phyloP scores from a whole-genome alignment of 2,797 vertebrate species.

The Coregonus ussuriensis region DNA sequence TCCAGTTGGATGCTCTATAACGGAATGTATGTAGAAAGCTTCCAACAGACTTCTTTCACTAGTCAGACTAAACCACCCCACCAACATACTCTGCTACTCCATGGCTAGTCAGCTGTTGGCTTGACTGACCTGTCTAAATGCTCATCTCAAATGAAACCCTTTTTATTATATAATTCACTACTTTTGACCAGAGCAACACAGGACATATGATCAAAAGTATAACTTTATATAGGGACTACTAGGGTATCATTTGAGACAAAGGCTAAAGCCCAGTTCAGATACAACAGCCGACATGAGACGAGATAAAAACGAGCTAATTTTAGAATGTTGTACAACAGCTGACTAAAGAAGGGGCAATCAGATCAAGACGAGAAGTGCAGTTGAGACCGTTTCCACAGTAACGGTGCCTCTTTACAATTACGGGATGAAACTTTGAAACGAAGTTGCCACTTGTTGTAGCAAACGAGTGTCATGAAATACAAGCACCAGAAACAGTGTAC shows the following conservation, averaged over 20 bases:
- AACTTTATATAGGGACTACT: neutral
- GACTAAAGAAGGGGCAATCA: neutral
- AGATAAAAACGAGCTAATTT: too few species aligned
- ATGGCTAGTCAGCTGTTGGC: slow-evolving; percentile 35
- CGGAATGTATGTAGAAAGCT: slow-evolving; percentile 74
- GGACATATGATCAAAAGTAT: neutral
- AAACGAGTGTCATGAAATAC: too few species aligned
- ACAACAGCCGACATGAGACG: neutral
- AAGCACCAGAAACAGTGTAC: too few species aligned
- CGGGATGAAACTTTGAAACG: too few species aligned
- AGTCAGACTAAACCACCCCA: slow-evolving; percentile 39
- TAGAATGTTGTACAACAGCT: neutral
- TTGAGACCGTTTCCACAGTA: neutral
- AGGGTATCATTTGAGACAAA: neutral
- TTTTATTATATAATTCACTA: neutral
- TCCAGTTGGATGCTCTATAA: slow-evolving; percentile 75
- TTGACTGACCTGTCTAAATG: slow-evolving; percentile 25
- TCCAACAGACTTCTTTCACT: slow-evolving; percentile 54
- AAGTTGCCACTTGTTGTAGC: too few species aligned
- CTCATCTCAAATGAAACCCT: neutral
- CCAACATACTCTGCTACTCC: slow-evolving; percentile 33
- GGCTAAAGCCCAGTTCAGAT: neutral
- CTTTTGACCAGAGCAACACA: neutral
- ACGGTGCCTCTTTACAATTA: neutral
- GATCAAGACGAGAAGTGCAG: neutral